Base-by-base conservation (phyloP, 1,140 invertebrate genomes). In the Lepidotrigona ventralis region DNA sequence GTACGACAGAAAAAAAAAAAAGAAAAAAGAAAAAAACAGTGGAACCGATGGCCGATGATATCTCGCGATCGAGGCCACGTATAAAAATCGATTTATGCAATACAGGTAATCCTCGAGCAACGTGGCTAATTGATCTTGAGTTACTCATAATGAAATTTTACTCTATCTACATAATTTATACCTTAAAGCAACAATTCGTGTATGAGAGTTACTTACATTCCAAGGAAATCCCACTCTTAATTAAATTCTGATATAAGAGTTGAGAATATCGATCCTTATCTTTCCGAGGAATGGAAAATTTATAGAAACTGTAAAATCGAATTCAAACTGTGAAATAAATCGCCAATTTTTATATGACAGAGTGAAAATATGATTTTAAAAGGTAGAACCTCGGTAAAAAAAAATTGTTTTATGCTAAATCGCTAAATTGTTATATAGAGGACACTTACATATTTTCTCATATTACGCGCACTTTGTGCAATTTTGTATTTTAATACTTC, bases 21-120 rank as follows among this genome's bases (percentile, higher is more conserved):
- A 46, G 0, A 8, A 46, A 46, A 9, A 8, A 46, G 9, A 46
- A 8, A 8, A 8, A 46, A 46, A 46, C 6, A 46, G 70, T 53
- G 71, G 26, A 29, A 71, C 51, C 46, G 58, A 56, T 4, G 19
- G 46, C 75, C 17, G 81, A 79, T 79, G 71, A 84, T 53, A 86
- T 76, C 76, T 79, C 12, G 4, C 14, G 81, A 80, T 58, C 26
- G 46, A 29, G 26, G 39, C 1, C 69, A 29, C 14, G n/a, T 53
- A 46, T 72, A 33, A 66, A 64, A 54, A 58, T 73, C 64, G 58
- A 5, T 66, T 74, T 64, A 56, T 51, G 19, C 17, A 39, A 29
- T n/a, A 29, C 26, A 29, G 2, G 26, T 17, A 9, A 29, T n/a
- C 26, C 6, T 6, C 53, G 71, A 39, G n/a, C 5, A 9, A 23